Percentiles rank a stretch among this genome's conserved stretches.
Conservation (phyloP, 1,140 invertebrate genomes). For the Acromyrmex echinatior region DNA sequence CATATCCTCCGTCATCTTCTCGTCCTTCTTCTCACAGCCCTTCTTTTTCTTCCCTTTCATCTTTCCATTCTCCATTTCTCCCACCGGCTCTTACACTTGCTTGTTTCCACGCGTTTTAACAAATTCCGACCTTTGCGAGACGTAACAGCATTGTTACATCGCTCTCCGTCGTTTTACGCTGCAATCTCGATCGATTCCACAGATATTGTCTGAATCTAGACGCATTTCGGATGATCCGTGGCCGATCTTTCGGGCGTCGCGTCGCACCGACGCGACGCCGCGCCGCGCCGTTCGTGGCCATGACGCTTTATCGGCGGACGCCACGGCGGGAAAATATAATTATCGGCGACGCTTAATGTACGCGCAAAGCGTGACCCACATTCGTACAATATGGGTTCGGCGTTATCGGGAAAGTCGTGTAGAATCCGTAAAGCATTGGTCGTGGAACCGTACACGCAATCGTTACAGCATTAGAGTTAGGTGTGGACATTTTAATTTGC, state of each 20-base stretch:
- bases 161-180: not conserved
- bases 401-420: conserved; percentile 44
- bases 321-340: conserved; percentile 65
- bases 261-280: not conserved
- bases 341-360: conserved; percentile 52
- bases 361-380: conserved; percentile 44
- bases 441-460: conserved; percentile 6
- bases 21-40: not conserved
- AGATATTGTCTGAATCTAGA: conserved; percentile 13
- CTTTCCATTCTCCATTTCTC: conserved; percentile 43
- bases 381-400: conserved; percentile 52
- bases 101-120: conserved; percentile 78
- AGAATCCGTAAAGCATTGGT: conserved; percentile 19
- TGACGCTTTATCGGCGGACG: conserved; percentile 3
- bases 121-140: conserved; percentile 70
- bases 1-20: not conserved
- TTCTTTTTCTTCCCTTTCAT: conserved; percentile 37
- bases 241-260: conserved; percentile 18
- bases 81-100: conserved; percentile 67
- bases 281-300: not conserved
- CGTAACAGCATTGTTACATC: conserved; percentile 72
- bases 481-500: conserved; percentile 20
- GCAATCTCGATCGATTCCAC: conserved; percentile 34
- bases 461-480: conserved; percentile 6
- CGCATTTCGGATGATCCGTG: not conserved